Evolutionary conservation across 2,797 vertebrate species (phyloP).

Genomic region (Corythornis leucogaster): DNA sequence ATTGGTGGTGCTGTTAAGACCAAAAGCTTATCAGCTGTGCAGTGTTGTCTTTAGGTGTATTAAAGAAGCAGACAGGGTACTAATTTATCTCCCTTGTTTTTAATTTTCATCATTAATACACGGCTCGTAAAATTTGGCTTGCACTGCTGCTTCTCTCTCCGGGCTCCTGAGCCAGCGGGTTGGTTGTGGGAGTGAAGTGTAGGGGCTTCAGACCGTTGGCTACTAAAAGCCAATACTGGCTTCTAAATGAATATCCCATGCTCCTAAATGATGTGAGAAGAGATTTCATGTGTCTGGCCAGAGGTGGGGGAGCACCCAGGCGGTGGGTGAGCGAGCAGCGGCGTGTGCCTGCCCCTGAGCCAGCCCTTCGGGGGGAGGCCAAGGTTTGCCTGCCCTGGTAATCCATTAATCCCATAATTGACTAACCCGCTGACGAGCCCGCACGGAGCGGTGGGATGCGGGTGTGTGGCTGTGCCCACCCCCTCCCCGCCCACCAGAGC

Average conservation of each 20-base stretch:
- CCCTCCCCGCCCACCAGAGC: too few relatives aligned
- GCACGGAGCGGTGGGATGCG: not conserved
- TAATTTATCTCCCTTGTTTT: constrained; percentile 48
- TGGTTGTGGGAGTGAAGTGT: rapidly evolving
- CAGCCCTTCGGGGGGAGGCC: rapidly evolving
- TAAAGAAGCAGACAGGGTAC: not conserved
- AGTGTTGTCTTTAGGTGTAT: not conserved
- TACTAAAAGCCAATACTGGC: not conserved
- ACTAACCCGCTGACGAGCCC: constrained; percentile 42
- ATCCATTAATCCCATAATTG: constrained; percentile 73
- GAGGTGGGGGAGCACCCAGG: not conserved
- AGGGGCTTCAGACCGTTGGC: not conserved
- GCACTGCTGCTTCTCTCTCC: not conserved
- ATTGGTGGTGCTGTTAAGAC: not conserved
- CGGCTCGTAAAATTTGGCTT: not conserved
- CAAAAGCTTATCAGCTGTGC: not conserved
- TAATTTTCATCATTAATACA: constrained; percentile 52
- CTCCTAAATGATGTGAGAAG: not conserved
- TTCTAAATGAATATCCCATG: not conserved
- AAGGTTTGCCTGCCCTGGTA: not conserved
- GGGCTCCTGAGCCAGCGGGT: not conserved
- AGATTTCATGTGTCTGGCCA: rapidly evolving
- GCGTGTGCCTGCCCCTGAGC: not conserved
- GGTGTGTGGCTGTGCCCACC: not conserved
- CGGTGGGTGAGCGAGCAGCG: not conserved